Percentiles rank a stretch among this genome's conserved stretches.
These are phyloP conservation scores for Amphipoea oculea DNA, from an alignment of 2,888 invertebrate species.

Conservation along the genomic window DNA sequence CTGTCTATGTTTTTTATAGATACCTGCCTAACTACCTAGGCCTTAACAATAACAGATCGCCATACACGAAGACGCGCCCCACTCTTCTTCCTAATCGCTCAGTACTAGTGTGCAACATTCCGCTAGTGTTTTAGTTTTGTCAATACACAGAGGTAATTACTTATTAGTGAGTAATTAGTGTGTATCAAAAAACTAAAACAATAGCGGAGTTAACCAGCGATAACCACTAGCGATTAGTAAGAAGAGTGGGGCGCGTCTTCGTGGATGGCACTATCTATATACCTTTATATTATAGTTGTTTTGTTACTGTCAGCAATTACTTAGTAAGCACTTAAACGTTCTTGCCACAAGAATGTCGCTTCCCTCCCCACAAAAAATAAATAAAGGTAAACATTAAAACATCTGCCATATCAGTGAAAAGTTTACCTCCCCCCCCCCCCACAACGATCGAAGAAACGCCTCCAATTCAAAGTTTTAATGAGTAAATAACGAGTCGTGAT, in stretches of 20 bases:
- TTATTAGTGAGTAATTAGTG: too few species aligned
- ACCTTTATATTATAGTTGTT: not conserved
- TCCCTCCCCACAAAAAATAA: constrained; percentile 60
- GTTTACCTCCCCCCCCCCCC: constrained; percentile 72
- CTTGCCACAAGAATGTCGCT: not conserved
- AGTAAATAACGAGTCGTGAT: constrained; percentile 86
- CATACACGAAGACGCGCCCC: too few species aligned
- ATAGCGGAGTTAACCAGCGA: too few species aligned
- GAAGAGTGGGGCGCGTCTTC: too few species aligned
- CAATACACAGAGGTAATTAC: too few species aligned
- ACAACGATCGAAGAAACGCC: constrained; percentile 77
- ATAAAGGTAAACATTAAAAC: constrained; percentile 75
- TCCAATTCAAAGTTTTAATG: constrained; percentile 87
- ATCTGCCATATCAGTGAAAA: constrained; percentile 77
- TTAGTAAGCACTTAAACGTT: not conserved
- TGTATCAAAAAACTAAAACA: too few species aligned
- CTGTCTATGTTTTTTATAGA: not conserved
- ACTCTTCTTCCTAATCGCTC: too few species aligned
- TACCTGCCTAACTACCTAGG: too few species aligned
- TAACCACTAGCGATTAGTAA: too few species aligned
- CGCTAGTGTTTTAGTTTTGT: too few species aligned
- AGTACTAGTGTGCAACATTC: too few species aligned
- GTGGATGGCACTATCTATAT: too few species aligned
- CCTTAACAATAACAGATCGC: not conserved
- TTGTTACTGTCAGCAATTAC: not conserved